phyloP scores from a whole-genome alignment of 2,888 invertebrate genomes.

The Tholera decimalis region DNA sequence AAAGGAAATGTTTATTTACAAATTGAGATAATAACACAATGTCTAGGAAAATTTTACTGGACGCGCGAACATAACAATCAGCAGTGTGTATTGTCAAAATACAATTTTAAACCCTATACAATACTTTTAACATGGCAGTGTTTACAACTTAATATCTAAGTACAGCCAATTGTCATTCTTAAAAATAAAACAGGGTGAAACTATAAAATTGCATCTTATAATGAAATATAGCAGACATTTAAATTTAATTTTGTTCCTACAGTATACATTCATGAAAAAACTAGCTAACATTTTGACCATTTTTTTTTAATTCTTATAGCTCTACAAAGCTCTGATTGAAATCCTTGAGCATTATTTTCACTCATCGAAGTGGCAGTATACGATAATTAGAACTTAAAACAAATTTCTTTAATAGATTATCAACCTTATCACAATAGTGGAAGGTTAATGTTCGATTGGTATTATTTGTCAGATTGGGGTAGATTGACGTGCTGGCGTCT shows the following conservation, averaged over 20 bases:
- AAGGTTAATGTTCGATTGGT: too few relatives aligned
- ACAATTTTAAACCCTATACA: conserved; percentile 29
- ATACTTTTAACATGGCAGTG: conserved; percentile 61
- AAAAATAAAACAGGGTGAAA: conserved; percentile 39
- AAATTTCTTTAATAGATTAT: too few relatives aligned
- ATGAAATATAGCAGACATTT: background rate
- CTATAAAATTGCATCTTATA: background rate
- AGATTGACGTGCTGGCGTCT: too few relatives aligned
- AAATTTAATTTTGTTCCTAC: conserved; percentile 5
- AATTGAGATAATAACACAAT: conserved; percentile 40
- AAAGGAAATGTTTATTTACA: conserved; percentile 48
- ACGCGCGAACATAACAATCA: conserved; percentile 15
- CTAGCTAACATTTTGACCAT: conserved; percentile 7
- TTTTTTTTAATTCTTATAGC: background rate
- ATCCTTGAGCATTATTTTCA: too few relatives aligned
- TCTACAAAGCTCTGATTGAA: background rate
- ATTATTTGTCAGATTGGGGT: too few relatives aligned
- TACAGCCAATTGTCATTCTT: conserved; percentile 52
- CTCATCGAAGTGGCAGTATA: too few relatives aligned
- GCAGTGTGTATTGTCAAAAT: conserved; percentile 16
- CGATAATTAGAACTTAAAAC: too few relatives aligned
- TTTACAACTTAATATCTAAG: conserved; percentile 50
- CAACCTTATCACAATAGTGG: too few relatives aligned
- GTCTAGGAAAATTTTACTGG: conserved; percentile 8
- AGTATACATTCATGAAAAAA: background rate